phyloP scores from a whole-genome alignment of 2,797 vertebrate species.

The Hyperoplus lanceolatus region DNA sequence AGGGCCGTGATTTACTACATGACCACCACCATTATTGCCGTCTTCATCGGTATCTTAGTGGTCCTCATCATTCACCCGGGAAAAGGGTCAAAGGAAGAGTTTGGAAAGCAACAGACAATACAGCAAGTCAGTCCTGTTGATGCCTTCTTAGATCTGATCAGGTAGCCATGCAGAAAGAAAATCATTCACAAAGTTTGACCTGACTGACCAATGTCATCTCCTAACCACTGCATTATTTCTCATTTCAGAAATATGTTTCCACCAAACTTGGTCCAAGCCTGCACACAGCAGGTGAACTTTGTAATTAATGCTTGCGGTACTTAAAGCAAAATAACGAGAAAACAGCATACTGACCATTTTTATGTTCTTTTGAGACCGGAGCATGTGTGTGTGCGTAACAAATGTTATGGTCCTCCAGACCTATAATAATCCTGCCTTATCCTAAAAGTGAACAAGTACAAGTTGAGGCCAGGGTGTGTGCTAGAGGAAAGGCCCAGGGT shows the following conservation, averaged over 20 bases:
- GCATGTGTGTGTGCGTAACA: not conserved
- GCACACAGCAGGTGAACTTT: slow-evolving; percentile 95
- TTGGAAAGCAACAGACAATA: slow-evolving; percentile 94
- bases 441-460: no score
- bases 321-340: not conserved
- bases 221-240: slow-evolving; percentile 48
- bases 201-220: not conserved
- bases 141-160: slow-evolving; percentile 97
- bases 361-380: not conserved
- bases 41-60: slow-evolving; percentile 95
- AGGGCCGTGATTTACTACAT: slow-evolving; percentile 97
- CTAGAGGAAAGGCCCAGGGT: not conserved
- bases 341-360: not conserved
- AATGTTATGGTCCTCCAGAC: not conserved
- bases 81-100: slow-evolving; percentile 95
- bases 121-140: slow-evolving; percentile 94
- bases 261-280: slow-evolving; percentile 97
- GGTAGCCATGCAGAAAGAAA: slow-evolving; percentile 79
- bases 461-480: not conserved
- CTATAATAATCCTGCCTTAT: no score
- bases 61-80: slow-evolving; percentile 98
- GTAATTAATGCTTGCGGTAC: not conserved
- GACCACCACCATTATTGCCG: slow-evolving; percentile 96
- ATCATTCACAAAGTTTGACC: not conserved
- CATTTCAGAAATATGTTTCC: slow-evolving; percentile 98